phyloP scores from a whole-genome alignment of 2,888 invertebrate genomes.

The Panorpa germanica region DNA sequence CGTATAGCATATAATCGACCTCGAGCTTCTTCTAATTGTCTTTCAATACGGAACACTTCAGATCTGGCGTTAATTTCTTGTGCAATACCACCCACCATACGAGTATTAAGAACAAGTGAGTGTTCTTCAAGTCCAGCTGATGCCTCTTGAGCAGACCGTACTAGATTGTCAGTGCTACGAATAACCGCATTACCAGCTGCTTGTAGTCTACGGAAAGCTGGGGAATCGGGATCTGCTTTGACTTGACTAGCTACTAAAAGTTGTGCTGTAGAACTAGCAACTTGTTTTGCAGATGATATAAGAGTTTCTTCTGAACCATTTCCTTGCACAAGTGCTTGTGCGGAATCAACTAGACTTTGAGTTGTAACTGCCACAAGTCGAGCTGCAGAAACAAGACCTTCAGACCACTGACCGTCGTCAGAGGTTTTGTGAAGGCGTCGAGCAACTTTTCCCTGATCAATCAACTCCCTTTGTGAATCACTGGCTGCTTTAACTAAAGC shows the following conservation, averaged over 20 bases:
- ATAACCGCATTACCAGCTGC: constrained; percentile 94
- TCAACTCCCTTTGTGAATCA: constrained; percentile 89
- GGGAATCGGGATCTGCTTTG: constrained; percentile 91
- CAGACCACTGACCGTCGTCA: constrained; percentile 96
- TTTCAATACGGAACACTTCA: constrained; percentile 84
- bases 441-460: constrained; percentile 77
- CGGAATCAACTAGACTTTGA: constrained; percentile 93
- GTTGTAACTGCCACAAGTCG: constrained; percentile 93
- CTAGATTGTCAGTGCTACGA: constrained; percentile 92
- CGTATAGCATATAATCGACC: constrained; percentile 78
- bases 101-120: constrained; percentile 71
- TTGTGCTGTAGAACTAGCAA: constrained; percentile 94
- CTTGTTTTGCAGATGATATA: constrained; percentile 89
- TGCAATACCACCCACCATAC: constrained; percentile 93
- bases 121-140: constrained; percentile 84
- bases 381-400: constrained; percentile 90
- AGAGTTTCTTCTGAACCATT: constrained; percentile 87
- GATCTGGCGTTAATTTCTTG: constrained; percentile 87
- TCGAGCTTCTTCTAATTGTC: constrained; percentile 82
- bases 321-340: constrained; percentile 89
- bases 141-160: constrained; percentile 83
- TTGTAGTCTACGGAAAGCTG: constrained; percentile 78
- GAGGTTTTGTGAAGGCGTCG: constrained; percentile 66
- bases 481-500: constrained; percentile 93
- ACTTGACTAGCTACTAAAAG: constrained; percentile 96